phyloP scores from a whole-genome alignment of 2,888 invertebrate genomes.

The Cryptocephalus primarius region DNA sequence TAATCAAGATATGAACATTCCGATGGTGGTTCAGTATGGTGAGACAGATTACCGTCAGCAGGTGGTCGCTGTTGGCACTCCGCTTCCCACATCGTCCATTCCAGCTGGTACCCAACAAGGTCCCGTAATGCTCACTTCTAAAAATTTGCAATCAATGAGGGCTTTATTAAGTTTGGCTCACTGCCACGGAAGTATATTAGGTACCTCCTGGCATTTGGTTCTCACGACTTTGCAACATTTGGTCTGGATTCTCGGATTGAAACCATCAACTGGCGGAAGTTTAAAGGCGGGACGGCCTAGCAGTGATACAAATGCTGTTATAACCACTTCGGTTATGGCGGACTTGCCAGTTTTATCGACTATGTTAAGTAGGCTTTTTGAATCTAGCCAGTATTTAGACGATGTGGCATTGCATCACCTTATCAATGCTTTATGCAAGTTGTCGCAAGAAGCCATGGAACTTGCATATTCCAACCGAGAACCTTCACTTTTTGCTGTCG shows the following conservation, averaged over 20 bases:
- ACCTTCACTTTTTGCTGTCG: constrained; percentile 93
- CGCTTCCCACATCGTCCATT: constrained; percentile 73
- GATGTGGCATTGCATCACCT: constrained; percentile 92
- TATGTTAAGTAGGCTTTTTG: constrained; percentile 86
- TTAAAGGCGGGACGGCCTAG: constrained; percentile 74
- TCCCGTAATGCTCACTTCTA: constrained; percentile 94
- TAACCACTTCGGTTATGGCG: constrained; percentile 94
- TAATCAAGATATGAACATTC: constrained; percentile 43
- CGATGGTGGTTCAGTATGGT: constrained; percentile 40
- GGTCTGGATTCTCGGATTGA: constrained; percentile 88
- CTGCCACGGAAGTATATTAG: constrained; percentile 83
- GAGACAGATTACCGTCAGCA: constrained; percentile 81
- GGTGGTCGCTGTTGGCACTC: constrained; percentile 95
- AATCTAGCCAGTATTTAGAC: constrained; percentile 86
- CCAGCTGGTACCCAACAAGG: constrained; percentile 73
- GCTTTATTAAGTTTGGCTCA: constrained; percentile 82
- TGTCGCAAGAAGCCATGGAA: constrained; percentile 96
- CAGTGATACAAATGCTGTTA: constrained; percentile 72
- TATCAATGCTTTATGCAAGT: constrained; percentile 90
- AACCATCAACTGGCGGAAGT: constrained; percentile 89
- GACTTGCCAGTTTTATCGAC: constrained; percentile 84
- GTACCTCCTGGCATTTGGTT: constrained; percentile 92
- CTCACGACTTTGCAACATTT: constrained; percentile 86
- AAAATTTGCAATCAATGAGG: constrained; percentile 94
- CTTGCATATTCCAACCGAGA: constrained; percentile 91